These are phyloP conservation scores for Habrosyne pyritoides DNA, from an alignment of 2,888 invertebrate species.

Conservation along the genomic window DNA sequence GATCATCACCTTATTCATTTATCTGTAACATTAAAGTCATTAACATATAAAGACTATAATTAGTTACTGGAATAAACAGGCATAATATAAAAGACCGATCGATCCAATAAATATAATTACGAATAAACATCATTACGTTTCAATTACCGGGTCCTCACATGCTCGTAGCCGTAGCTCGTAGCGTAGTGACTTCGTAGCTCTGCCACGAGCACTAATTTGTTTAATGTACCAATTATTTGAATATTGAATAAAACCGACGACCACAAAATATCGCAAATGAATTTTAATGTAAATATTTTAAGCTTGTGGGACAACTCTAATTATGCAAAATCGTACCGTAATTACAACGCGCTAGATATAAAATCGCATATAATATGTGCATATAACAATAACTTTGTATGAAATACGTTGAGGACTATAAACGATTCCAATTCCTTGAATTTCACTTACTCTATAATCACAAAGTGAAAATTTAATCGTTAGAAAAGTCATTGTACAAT, in stretches of 20 bases:
- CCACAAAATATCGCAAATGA: constrained; percentile 28
- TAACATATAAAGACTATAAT: constrained; percentile 13
- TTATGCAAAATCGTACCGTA: not conserved
- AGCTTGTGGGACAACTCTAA: not conserved
- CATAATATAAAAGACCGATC: constrained; percentile 12
- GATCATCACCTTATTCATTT: not conserved
- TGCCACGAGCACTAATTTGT: constrained; percentile 14
- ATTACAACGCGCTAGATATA: not conserved
- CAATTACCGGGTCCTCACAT: constrained; percentile 28
- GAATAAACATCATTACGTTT: constrained; percentile 25
- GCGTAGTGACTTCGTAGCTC: constrained; percentile 45
- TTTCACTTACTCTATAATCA: constrained; percentile 17
- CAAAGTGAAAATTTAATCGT: constrained; percentile 31
- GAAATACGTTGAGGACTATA: not conserved
- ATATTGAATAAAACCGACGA: not conserved
- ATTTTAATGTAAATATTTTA: constrained; percentile 15
- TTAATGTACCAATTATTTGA: constrained; percentile 4
- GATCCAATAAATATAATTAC: constrained; percentile 24
- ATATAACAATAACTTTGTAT: not conserved
- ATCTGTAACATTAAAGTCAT: not conserved
- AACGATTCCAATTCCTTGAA: not conserved
- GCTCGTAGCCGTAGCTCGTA: constrained; percentile 30
- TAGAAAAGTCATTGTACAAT: constrained; percentile 52
- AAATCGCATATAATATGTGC: not conserved
- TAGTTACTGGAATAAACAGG: constrained; percentile 1